Conservation (phyloP, 2,888 invertebrate genomes). For the Creontiades dilutus region DNA sequence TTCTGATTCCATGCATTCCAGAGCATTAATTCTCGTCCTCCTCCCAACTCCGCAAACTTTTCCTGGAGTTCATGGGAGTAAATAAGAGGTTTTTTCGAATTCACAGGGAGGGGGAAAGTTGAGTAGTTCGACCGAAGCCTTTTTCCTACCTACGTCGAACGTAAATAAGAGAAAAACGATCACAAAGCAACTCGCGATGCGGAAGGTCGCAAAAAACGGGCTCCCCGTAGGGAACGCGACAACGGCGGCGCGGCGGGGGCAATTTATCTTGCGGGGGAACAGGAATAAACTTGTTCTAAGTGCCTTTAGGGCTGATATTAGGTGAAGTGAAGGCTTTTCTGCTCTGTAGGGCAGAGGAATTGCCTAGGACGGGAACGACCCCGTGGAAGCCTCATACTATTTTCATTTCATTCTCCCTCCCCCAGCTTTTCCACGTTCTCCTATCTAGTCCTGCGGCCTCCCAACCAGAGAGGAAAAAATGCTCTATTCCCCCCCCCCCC, state of each 20-base stretch:
- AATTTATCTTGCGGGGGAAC: constrained; percentile 27
- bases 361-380: neutral
- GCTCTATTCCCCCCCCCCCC: neutral
- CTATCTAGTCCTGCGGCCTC: neutral
- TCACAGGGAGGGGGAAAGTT: neutral
- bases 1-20: no score
- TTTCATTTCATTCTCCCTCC: neutral
- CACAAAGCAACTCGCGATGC: constrained; percentile 7
- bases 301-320: constrained; percentile 28
- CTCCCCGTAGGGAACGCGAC: neutral
- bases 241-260: neutral
- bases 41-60: no score
- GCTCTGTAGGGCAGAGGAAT: neutral
- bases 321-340: neutral
- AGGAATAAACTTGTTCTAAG: constrained; percentile 32
- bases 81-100: neutral
- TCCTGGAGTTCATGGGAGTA: no score
- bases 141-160: constrained; percentile 1
- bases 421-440: neutral
- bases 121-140: neutral
- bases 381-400: neutral
- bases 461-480: neutral
- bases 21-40: no score
- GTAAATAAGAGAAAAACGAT: constrained; percentile 22
- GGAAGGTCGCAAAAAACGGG: constrained; percentile 9